Evolutionary conservation across 2,888 invertebrate genomes (phyloP).

Genomic region (Biston betularia): DNA sequence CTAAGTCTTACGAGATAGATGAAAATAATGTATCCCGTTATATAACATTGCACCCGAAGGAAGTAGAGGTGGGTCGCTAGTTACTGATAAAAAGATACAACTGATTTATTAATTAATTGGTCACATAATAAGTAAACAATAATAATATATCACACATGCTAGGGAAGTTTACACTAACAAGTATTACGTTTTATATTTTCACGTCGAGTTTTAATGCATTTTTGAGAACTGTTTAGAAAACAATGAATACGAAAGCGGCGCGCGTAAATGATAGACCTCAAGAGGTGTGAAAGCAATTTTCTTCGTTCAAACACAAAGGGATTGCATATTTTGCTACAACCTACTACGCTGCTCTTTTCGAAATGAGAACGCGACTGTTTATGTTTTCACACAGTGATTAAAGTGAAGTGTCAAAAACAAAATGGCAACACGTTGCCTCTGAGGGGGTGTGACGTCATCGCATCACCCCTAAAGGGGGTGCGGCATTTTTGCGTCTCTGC

Average conservation of each 20-base stretch:
- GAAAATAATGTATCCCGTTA: no score
- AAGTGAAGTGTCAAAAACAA: conserved; percentile 85
- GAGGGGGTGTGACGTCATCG: conserved; percentile 47
- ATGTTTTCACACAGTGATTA: conserved; percentile 82
- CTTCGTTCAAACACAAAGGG: conserved; percentile 59
- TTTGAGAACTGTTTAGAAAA: conserved; percentile 27
- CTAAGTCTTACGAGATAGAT: no score
- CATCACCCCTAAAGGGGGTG: conserved; percentile 42
- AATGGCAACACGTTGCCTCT: conserved; percentile 63
- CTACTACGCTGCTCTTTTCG: conserved; percentile 72
- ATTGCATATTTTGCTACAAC: conserved; percentile 62
- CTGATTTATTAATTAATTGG: no score
- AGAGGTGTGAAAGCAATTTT: conserved; percentile 60
- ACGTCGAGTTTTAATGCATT: conserved; percentile 5
- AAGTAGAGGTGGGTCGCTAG: no score
- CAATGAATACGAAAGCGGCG: conserved; percentile 24
- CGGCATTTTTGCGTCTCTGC: conserved; percentile 56
- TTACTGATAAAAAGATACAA: no score
- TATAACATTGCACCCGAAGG: no score
- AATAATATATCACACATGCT: no score
- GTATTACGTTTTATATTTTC: not conserved
- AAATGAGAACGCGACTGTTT: conserved; percentile 79
- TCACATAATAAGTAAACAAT: no score
- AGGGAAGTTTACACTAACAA: no score
- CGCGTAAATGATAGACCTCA: conserved; percentile 47